These are phyloP conservation scores for Caranx ignobilis DNA, from an alignment of 2,113 vertebrate genomes.

Conservation along the genomic window DNA sequence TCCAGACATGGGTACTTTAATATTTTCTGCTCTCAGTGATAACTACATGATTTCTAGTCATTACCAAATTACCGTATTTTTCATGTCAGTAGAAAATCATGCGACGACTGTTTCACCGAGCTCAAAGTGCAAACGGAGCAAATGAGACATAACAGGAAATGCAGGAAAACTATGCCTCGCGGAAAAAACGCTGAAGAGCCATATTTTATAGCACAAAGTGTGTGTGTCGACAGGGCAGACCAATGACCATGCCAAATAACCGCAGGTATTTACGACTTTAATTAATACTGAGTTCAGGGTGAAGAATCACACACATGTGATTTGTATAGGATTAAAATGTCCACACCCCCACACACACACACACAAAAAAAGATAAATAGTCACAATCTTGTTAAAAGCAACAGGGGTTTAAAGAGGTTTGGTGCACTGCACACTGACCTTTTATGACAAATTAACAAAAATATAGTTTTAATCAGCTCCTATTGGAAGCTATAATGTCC, in stretches of 20 bases:
- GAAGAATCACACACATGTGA: background rate
- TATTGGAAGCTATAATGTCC: background rate
- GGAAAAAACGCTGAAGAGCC: background rate
- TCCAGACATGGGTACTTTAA: too few species aligned
- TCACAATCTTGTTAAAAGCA: background rate
- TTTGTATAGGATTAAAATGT: too few species aligned
- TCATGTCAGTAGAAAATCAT: too few species aligned
- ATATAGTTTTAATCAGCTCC: conserved; percentile 21
- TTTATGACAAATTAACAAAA: background rate
- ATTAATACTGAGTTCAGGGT: too few species aligned
- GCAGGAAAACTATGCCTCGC: background rate
- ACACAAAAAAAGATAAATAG: background rate
- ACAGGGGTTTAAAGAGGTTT: background rate
- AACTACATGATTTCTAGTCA: too few species aligned
- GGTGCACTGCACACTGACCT: conserved; percentile 8
- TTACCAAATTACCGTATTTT: too few species aligned
- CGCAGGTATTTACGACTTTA: background rate
- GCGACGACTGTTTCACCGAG: too few species aligned
- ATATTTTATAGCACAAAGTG: background rate
- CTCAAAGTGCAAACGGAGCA: background rate
- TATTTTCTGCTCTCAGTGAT: too few species aligned
- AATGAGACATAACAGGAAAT: conserved; percentile 5
- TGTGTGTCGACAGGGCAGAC: background rate
- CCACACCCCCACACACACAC: too few species aligned
- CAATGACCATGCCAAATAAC: background rate